Base-by-base conservation (phyloP, 35 echinoderm and acorn worm genomes). In the Ophiothrix spiculata region DNA sequence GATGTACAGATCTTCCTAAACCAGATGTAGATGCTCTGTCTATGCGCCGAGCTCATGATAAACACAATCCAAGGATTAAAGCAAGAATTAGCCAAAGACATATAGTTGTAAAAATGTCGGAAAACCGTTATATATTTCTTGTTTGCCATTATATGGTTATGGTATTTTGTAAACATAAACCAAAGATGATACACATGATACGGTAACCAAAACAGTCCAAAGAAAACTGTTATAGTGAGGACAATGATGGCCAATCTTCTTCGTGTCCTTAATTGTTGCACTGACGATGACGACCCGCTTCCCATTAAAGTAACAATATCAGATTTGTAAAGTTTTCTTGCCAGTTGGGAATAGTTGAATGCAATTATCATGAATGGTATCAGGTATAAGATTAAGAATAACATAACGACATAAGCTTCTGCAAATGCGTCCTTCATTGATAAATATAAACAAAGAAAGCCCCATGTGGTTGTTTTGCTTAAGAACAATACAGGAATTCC, bases 131-230 rank as follows among this genome's bases (percentile, higher is more conserved):
- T 33, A 1, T 84, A 11, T 10, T 25, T 56, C 4, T 4, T 39
- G 35, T 54, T 21, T 1, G 10, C 38, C 34, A 3, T 17, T 0
- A 32, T n/a, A 1, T 25, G 16, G 19, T 35, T 25, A 4, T n/a
- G 38, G 10, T 35, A 14, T 37, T 35, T 60, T 28, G 39, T 35
- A 8, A 56, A 29, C 19, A 79, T 83, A 78, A 86, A 78, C 84
- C 85, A 85, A 25, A 95, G 29, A 32, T 41, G 77, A 21, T 85
- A 91, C 1, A 37, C 32, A n/a, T n/a, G 91, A 81, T 93, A 93
- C 31, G 94, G 94, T 14, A 93, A 80, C 94, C 94, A 97, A 56
- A 87, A 97, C 1, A 97, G 63, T 31, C 80, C 80, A 45, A 97
- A n/a, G 41, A 97, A 93, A 6, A 97, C 41, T 15, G 87, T 89